These are phyloP conservation scores for Gymnarchus niloticus DNA, from an alignment of 2,113 vertebrate species.

Conservation along the genomic window DNA sequence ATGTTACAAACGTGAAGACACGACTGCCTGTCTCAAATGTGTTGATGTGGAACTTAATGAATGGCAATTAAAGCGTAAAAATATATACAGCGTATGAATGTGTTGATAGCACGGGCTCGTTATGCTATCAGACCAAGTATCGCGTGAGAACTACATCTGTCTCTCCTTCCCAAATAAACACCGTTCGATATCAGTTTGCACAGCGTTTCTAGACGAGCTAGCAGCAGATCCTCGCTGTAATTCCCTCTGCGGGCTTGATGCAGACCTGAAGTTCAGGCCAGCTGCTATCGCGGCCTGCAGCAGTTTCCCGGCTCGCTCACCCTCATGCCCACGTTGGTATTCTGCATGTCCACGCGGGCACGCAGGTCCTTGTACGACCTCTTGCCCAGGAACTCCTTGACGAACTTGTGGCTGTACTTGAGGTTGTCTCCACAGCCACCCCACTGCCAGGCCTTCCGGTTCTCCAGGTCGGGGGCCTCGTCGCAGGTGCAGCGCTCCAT, in stretches of 20 bases:
- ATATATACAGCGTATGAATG: not conserved
- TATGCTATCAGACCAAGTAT: not conserved
- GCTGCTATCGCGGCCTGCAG: not conserved
- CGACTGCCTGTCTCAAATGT: not conserved
- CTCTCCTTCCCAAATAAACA: not conserved
- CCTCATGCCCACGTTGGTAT: conserved; percentile 97
- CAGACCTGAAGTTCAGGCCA: not conserved
- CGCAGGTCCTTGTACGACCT: conserved; percentile 91
- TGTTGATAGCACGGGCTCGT: not conserved
- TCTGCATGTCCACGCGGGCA: conserved; percentile 92
- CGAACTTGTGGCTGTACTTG: conserved; percentile 97
- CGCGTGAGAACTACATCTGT: not conserved
- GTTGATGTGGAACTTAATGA: not conserved
- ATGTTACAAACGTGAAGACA: not conserved
- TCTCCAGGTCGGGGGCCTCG: conserved; percentile 92
- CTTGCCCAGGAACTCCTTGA: conserved; percentile 94
- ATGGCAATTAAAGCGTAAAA: not conserved
- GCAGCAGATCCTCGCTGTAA: not conserved
- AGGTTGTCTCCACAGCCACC: conserved; percentile 96
- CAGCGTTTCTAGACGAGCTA: not conserved
- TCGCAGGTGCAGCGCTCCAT: conserved; percentile 98
- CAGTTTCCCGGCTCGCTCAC: conserved; percentile 49
- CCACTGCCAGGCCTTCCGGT: conserved; percentile 98
- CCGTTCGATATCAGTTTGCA: too few relatives aligned
- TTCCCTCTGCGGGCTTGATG: not conserved